Conservation (phyloP, 2,113 vertebrate genomes). For the Nannospalax galili region DNA sequence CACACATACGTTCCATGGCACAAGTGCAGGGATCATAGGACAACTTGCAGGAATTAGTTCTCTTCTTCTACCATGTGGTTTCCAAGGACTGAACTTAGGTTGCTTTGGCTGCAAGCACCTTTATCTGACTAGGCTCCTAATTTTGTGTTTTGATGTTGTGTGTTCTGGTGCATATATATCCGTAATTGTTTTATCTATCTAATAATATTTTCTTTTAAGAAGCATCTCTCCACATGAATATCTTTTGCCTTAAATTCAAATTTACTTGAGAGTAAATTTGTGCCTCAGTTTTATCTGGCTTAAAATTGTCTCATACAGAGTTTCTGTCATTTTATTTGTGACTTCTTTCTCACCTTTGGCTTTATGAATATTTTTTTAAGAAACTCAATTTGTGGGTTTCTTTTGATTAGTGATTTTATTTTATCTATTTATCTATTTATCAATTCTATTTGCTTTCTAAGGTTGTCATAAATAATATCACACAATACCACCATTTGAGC, state of each 20-base stretch:
- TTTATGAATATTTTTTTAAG: background rate
- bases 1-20: no score
- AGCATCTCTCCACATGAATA: background rate
- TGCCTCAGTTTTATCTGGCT: background rate
- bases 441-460: background rate
- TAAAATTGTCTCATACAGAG: background rate
- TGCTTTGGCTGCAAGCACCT: no score
- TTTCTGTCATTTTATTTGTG: slow-evolving; percentile 14
- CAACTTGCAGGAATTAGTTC: no score
- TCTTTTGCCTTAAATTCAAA: background rate
- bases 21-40: no score
- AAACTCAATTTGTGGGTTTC: background rate
- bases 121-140: background rate
- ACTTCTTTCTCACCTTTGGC: background rate
- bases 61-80: no score
- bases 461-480: background rate
- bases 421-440: background rate
- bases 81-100: no score
- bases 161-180: background rate
- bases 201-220: slow-evolving; percentile 11
- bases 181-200: background rate
- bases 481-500: no score
- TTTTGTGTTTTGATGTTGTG: background rate
- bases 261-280: slow-evolving; percentile 24
- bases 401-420: slow-evolving; percentile 45